These are phyloP conservation scores for Chaetodon auriga DNA, from an alignment of 2,113 vertebrate species.

Conservation along the genomic window DNA sequence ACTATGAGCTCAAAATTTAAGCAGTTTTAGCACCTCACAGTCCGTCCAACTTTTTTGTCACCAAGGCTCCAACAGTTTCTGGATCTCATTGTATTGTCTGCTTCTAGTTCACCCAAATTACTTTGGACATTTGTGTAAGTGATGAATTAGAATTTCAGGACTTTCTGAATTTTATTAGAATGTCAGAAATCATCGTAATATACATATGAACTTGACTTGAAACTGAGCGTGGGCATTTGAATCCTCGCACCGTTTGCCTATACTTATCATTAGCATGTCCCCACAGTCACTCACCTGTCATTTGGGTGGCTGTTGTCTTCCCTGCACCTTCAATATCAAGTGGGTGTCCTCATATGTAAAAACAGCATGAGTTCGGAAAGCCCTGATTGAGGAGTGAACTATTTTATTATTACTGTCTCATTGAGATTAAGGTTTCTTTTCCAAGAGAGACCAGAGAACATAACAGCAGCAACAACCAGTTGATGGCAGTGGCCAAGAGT, in stretches of 20 bases:
- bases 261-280: background rate
- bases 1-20: conserved; percentile 58
- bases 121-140: background rate
- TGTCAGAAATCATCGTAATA: background rate
- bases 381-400: background rate
- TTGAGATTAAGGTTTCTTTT: too few relatives aligned
- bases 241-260: background rate
- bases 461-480: background rate
- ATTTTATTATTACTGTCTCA: too few relatives aligned
- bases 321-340: background rate
- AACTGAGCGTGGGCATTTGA: background rate
- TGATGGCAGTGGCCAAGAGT: background rate
- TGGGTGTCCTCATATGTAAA: background rate
- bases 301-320: background rate
- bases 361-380: background rate
- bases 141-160: background rate
- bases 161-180: background rate
- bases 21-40: conserved; percentile 55
- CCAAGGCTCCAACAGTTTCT: conserved; percentile 18
- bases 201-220: background rate
- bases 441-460: too few relatives aligned
- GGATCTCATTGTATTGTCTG: background rate
- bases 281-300: background rate
- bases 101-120: background rate
- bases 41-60: conserved; percentile 61